Evolutionary conservation across 2,888 invertebrate genomes (phyloP).

Genomic region (Meganola albula): DNA sequence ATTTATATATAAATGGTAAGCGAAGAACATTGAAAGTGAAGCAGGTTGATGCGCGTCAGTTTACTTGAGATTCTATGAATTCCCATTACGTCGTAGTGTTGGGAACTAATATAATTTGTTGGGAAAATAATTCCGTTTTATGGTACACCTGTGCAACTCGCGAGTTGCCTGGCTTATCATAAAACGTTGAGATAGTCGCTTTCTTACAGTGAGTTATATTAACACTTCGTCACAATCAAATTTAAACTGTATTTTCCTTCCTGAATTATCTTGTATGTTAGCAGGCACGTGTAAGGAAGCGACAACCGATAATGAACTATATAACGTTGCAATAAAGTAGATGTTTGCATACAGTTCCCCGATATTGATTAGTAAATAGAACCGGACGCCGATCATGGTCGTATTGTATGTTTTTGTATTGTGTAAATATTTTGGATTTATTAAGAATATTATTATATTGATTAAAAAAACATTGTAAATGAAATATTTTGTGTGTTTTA

Average conservation of each 20-base stretch:
- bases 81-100: constrained; percentile 12
- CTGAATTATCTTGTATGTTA: constrained; percentile 8
- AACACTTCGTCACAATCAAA: not conserved
- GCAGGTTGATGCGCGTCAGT: not conserved
- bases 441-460: constrained; percentile 77
- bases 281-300: constrained; percentile 17
- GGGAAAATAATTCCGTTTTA: constrained; percentile 5
- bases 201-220: not conserved
- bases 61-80: not conserved
- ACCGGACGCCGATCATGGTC: constrained; percentile 62
- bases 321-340: constrained; percentile 29
- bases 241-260: constrained; percentile 1
- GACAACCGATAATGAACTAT: constrained; percentile 25
- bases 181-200: constrained; percentile 15
- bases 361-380: constrained; percentile 33
- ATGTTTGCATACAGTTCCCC: constrained; percentile 26
- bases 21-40: not conserved
- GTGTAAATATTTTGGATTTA: constrained; percentile 79
- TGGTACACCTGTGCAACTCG: no score
- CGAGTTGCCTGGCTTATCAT: constrained; percentile 11
- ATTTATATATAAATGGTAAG: constrained; percentile 17
- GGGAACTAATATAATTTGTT: constrained; percentile 7
- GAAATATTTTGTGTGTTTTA: constrained; percentile 42
- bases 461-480: constrained; percentile 78
- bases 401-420: constrained; percentile 76